Percentiles rank a stretch among this genome's conserved stretches.
Evolutionary conservation across 2,113 vertebrate genomes (phyloP).

Genomic region (Microtus montanus): DNA sequence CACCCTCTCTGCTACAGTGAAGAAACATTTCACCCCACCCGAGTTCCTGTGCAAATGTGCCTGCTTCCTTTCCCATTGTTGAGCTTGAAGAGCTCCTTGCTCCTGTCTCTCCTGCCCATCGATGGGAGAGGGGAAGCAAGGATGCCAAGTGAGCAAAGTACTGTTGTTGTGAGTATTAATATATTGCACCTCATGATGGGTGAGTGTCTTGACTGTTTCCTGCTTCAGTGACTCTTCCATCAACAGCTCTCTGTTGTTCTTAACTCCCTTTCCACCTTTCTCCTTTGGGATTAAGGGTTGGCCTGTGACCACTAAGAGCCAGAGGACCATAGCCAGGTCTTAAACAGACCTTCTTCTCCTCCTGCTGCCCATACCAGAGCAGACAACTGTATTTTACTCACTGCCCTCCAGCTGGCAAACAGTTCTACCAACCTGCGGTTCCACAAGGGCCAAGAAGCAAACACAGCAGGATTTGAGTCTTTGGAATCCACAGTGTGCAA

Average conservation of each 20-base stretch:
- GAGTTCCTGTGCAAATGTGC: constrained; percentile 42
- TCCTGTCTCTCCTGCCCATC: not conserved
- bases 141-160: not conserved
- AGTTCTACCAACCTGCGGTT: not conserved
- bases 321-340: not conserved
- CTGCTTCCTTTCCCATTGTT: constrained; percentile 50
- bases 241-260: not conserved
- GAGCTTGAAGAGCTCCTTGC: not conserved
- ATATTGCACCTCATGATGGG: not conserved
- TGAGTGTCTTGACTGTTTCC: not conserved
- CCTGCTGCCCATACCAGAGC: not conserved
- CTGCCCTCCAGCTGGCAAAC: not conserved
- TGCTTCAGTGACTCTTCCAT: constrained; percentile 25
- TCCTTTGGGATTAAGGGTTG: not conserved
- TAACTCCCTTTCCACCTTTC: not conserved
- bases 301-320: not conserved
- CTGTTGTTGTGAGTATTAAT: not conserved
- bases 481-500: constrained; percentile 51
- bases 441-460: constrained; percentile 30
- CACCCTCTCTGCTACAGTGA: constrained; percentile 1
- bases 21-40: constrained; percentile 47
- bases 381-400: not conserved
- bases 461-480: constrained; percentile 31
- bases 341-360: not conserved
- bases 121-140: not conserved